A percentile compares a stretch with the other conserved stretches of the same genome.
Evolutionary conservation across 2,888 invertebrate genomes (phyloP).

Genomic region (Xestia c-nigrum): DNA sequence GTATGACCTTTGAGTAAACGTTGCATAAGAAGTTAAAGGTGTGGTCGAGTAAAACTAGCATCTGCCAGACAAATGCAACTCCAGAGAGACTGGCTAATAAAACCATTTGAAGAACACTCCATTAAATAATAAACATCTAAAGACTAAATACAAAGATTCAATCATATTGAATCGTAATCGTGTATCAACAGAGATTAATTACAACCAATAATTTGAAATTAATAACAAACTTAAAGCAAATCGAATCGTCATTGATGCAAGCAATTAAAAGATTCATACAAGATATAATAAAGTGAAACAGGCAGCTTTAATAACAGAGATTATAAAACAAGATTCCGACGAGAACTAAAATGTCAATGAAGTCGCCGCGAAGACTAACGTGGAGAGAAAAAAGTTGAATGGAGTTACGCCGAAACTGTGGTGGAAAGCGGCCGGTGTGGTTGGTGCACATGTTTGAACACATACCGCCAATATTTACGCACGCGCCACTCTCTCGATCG

Average conservation of each 20-base stretch:
- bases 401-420: constrained; percentile 67
- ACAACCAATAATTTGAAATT: constrained; percentile 18
- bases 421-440: constrained; percentile 67
- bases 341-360: constrained; percentile 59
- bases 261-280: constrained; percentile 44
- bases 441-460: constrained; percentile 41
- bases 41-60: constrained; percentile 11
- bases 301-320: constrained; percentile 25
- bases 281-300: constrained; percentile 37
- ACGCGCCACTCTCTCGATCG: constrained; percentile 61
- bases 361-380: constrained; percentile 51
- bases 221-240: constrained; percentile 28
- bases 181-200: constrained; percentile 31
- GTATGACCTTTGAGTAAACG: constrained; percentile 20
- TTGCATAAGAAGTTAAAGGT: constrained; percentile 22
- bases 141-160: not conserved
- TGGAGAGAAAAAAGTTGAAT: constrained; percentile 68
- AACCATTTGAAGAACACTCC: not conserved
- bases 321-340: constrained; percentile 55
- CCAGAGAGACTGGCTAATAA: not conserved
- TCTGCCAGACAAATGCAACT: constrained; percentile 16
- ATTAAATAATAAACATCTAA: not conserved
- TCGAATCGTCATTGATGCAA: constrained; percentile 48
- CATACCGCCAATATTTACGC: constrained; percentile 59
- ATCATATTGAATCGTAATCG: not conserved